Conservation (phyloP, 1,140 invertebrate species). For the Ephestia elutella region DNA sequence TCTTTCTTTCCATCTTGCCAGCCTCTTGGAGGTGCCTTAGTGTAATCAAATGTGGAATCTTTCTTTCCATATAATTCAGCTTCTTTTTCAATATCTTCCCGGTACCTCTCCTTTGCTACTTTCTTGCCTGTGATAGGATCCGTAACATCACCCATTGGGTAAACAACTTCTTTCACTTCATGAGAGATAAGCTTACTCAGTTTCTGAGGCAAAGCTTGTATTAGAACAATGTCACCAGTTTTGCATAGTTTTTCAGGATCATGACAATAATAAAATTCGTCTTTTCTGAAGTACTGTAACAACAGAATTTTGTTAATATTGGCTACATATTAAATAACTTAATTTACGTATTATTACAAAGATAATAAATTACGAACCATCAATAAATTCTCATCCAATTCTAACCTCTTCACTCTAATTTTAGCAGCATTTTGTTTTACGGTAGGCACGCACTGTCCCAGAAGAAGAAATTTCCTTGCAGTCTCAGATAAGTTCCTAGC, state of each 20-base stretch:
- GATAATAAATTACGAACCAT: constrained; percentile 75
- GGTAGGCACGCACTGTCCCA: constrained; percentile 83
- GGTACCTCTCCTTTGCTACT: constrained; percentile 80
- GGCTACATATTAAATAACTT: background rate
- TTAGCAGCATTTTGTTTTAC: constrained; percentile 84
- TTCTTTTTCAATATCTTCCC: constrained; percentile 82
- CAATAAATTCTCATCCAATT: constrained; percentile 79
- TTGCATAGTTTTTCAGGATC: constrained; percentile 86
- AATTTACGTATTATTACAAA: background rate
- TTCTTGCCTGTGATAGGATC: constrained; percentile 90
- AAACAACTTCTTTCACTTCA: constrained; percentile 85
- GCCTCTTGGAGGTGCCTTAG: constrained; percentile 84
- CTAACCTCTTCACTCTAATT: constrained; percentile 81
- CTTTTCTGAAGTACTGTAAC: constrained; percentile 85
- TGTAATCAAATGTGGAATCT: constrained; percentile 82
- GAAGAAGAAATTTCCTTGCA: constrained; percentile 65
- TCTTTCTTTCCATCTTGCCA: constrained; percentile 87
- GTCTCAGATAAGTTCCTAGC: constrained; percentile 46
- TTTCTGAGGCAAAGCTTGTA: constrained; percentile 82
- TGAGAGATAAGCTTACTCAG: constrained; percentile 86
- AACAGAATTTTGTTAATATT: constrained; percentile 28
- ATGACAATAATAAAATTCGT: constrained; percentile 81
- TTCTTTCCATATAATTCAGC: constrained; percentile 82
- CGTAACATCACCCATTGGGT: constrained; percentile 86
- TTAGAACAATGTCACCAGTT: constrained; percentile 86